A percentile compares a stretch with the other conserved stretches of the same genome.
Conservation (phyloP, 2,113 vertebrate genomes). For the Thermophis baileyi region DNA sequence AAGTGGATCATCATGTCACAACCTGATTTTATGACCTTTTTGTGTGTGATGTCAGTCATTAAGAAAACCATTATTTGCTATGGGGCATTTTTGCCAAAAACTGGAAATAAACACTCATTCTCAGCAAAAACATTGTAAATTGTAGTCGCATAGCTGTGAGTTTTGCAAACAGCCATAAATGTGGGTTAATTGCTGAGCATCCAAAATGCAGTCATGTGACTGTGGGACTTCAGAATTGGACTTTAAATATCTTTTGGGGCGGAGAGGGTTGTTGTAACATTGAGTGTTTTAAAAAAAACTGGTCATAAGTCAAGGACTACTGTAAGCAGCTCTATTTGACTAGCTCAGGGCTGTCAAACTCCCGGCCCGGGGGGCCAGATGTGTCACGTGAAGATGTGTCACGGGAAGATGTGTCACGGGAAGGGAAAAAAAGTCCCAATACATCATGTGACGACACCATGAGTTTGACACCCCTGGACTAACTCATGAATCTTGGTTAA, state of each 20-base stretch:
- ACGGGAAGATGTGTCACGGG: too few species aligned
- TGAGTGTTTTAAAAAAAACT: neutral
- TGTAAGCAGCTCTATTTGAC: neutral
- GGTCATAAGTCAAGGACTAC: neutral
- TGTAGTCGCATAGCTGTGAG: neutral
- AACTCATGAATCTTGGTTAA: neutral
- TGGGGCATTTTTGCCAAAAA: neutral
- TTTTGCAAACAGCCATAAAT: neutral
- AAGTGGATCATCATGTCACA: neutral
- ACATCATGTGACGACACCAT: too few species aligned
- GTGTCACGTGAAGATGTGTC: too few species aligned
- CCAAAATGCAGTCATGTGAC: neutral
- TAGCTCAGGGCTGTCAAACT: neutral
- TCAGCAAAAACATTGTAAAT: neutral
- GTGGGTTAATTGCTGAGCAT: neutral
- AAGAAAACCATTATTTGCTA: neutral
- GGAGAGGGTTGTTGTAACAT: neutral
- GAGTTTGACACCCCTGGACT: too few species aligned
- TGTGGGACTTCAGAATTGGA: neutral
- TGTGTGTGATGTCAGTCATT: neutral
- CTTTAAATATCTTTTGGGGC: neutral
- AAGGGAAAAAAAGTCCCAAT: too few species aligned
- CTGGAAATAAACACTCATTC: neutral
- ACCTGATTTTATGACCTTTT: neutral
- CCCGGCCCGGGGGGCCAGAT: too few species aligned